Base-by-base conservation (phyloP, 2,113 vertebrate genomes). In the Channa maculata region DNA sequence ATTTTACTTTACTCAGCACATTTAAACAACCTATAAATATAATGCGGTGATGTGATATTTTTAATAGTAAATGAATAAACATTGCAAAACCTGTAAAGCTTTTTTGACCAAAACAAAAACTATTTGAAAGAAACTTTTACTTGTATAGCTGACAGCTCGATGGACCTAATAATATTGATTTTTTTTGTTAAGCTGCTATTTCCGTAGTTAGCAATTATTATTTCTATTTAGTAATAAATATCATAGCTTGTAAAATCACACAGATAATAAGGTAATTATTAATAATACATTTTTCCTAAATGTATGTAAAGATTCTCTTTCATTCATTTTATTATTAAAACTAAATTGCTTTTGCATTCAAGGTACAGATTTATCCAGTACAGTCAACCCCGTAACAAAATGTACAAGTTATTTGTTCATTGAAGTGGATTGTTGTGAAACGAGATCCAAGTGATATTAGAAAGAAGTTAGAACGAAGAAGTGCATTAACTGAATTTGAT, bases 351-450 rank as follows among this genome's bases (percentile, higher is more conserved):
- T 46, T 55, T 3, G 13, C 50, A 52, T 8, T 53, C 5, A 34
- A 34, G 15, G n/a, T 6, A n/a, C 49, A 38, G 36, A 43, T 10
- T 52, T 8, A 3, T 5, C 39, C 3, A 24, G 8, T 59, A 7
- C 0, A 38, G 45, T 13, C 4, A 11, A 34, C 15, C 7, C 10
- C 3, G 8, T 2, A 13, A 44, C 6, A 43, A 3, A 51, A 24
- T 8, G 24, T 36, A 24, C 24, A 24, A 24, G 24, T 49, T 45
- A 33, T 51, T 61, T 57, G 1, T 67, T 49, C 24, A 38, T 44
- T 71, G 53, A 55, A 55, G 37, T 33, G 44, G 36, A 43, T 73
- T 69, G 15, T 64, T 48, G n/a, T 65, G 15, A 37, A 58, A 1
- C 44, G 10, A 14, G 3, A 4, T 34, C 13, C 45, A 11, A 13